Conservation (phyloP, 1,140 invertebrate species). For the Adoxophyes honmai region DNA sequence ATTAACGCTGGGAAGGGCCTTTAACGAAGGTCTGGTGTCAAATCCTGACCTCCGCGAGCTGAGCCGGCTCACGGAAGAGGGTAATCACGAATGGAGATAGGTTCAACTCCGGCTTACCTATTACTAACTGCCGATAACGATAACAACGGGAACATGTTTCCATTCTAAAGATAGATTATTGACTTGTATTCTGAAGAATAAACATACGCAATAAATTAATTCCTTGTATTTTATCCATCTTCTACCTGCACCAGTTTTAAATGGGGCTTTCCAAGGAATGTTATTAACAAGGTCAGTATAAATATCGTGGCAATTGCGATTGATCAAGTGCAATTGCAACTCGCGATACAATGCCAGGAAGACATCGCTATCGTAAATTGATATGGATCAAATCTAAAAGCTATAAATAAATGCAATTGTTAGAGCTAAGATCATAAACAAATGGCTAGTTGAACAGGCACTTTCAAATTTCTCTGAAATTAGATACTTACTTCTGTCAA, state of each 20-base stretch:
- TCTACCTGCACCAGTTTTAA: no score
- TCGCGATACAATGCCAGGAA: neutral
- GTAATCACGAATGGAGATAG: slow-evolving; percentile 45
- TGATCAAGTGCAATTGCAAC: slow-evolving; percentile 10
- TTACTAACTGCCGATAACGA: slow-evolving; percentile 38
- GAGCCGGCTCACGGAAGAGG: slow-evolving; percentile 62
- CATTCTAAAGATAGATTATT: no score
- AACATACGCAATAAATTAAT: no score
- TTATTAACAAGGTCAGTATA: no score
- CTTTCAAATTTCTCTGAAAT: no score
- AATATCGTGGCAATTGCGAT: neutral
- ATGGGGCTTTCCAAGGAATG: no score
- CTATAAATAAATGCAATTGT: slow-evolving; percentile 11
- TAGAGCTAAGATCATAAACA: neutral
- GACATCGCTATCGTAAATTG: neutral
- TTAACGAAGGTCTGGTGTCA: slow-evolving; percentile 23
- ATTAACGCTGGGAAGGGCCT: neutral
- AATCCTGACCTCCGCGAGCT: slow-evolving; percentile 49
- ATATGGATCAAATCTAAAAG: slow-evolving; percentile 9
- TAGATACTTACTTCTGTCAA: no score
- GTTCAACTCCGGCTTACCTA: slow-evolving; percentile 28
- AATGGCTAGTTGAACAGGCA: no score
- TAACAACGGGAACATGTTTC: no score
- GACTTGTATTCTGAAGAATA: no score
- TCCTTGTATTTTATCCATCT: slow-evolving; percentile 3